These are phyloP conservation scores for Heliothis virescens DNA, from an alignment of 1,140 invertebrate genomes.

Conservation along the genomic window DNA sequence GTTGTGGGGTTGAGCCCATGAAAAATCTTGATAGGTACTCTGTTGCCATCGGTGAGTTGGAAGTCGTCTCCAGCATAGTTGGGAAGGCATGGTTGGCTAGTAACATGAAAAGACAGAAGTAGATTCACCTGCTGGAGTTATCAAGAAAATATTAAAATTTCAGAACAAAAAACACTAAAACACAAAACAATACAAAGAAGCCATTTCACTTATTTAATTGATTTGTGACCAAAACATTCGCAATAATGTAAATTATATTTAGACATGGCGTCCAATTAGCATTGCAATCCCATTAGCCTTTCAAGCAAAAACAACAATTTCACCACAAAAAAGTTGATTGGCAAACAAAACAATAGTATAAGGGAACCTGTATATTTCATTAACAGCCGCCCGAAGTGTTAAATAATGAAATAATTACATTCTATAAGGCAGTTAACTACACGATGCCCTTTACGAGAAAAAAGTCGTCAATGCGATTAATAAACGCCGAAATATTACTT, in stretches of 20 bases:
- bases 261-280: background rate
- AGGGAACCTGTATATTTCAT: conserved; percentile 51
- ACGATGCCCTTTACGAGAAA: conserved; percentile 58
- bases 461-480: conserved; percentile 66
- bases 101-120: no score
- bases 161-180: no score
- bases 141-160: no score
- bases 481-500: conserved; percentile 65
- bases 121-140: no score
- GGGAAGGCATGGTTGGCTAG: no score
- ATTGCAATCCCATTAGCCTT: conserved; percentile 1
- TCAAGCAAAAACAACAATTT: conserved; percentile 1
- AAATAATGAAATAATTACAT: conserved; percentile 68
- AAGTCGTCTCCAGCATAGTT: no score
- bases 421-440: conserved; percentile 56
- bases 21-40: no score
- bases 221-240: background rate
- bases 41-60: no score
- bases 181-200: no score
- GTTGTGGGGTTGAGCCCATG: no score
- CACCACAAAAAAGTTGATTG: conserved; percentile 38
- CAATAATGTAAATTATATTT: conserved; percentile 24
- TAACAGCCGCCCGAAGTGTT: conserved; percentile 53
- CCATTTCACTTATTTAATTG: no score
- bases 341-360: conserved; percentile 38